These are phyloP conservation scores for Antitype chi DNA, from an alignment of 2,888 invertebrate species.

Conservation along the genomic window DNA sequence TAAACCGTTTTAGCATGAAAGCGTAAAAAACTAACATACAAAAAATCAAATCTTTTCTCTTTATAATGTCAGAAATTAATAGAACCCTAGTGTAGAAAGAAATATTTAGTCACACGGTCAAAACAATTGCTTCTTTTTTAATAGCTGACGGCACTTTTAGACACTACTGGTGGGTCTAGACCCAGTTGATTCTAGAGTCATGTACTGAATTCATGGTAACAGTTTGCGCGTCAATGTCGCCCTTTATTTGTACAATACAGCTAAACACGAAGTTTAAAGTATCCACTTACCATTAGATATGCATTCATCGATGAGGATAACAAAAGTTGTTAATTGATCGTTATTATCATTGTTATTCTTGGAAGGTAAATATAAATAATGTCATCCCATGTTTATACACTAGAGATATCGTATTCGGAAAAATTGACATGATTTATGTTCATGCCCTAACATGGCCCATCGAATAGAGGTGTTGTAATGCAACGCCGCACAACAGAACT, in stretches of 20 bases:
- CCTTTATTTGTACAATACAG: not conserved
- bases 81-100: not conserved
- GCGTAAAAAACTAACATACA: too few relatives aligned
- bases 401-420: slow-evolving; percentile 7
- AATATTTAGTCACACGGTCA: not conserved
- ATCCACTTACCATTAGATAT: not conserved
- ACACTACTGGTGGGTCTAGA: not conserved
- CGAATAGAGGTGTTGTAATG: slow-evolving; percentile 1
- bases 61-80: too few relatives aligned
- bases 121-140: not conserved
- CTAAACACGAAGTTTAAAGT: not conserved
- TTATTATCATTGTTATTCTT: not conserved
- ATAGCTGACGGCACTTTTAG: not conserved
- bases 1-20: too few relatives aligned
- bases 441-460: slow-evolving; percentile 3
- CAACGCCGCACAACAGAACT: not conserved
- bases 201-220: not conserved
- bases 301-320: slow-evolving; percentile 4
- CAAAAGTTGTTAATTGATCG: slow-evolving; percentile 4
- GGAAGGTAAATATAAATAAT: slow-evolving; percentile 3
- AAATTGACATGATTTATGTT: not conserved
- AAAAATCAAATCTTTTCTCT: too few relatives aligned
- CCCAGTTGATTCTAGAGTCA: not conserved
- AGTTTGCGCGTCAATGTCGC: not conserved
- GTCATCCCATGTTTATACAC: slow-evolving; percentile 1